A percentile compares a stretch with the other conserved stretches of the same genome.
phyloP scores from a whole-genome alignment of 2,797 vertebrate species.

The Arrhamphus sclerolepis region DNA sequence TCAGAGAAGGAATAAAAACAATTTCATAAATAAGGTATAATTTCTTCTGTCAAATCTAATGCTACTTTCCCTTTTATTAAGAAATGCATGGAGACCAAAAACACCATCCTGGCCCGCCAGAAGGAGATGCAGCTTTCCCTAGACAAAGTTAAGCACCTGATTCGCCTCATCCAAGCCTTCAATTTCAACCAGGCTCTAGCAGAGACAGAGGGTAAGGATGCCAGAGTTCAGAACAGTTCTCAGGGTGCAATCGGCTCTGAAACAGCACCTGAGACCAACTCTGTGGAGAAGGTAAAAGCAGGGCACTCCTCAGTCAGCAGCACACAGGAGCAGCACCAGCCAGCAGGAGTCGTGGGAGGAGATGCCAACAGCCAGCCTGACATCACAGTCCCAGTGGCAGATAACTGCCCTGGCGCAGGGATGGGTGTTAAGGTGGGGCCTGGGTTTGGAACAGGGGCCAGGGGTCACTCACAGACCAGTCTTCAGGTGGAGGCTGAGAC shows the following conservation, averaged over 20 bases:
- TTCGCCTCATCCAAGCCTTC: slow-evolving; percentile 97
- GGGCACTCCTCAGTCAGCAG: slow-evolving; percentile 14
- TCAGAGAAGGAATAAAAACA: too few relatives aligned
- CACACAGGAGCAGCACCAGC: slow-evolving; percentile 29
- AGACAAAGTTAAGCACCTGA: slow-evolving; percentile 96
- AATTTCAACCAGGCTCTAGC: slow-evolving; percentile 89
- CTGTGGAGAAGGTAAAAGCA: slow-evolving; percentile 36
- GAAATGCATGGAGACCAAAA: slow-evolving; percentile 99
- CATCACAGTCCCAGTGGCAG: slow-evolving; percentile 4
- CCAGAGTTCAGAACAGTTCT: slow-evolving; percentile 41
- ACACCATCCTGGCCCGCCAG: slow-evolving; percentile 92
- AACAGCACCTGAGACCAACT: slow-evolving; percentile 18
- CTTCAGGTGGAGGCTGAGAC: slow-evolving; percentile 40
- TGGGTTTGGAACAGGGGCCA: slow-evolving; percentile 6
- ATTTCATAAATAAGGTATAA: neutral
- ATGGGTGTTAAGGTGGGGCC: slow-evolving; percentile 6
- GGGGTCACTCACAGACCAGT: slow-evolving; percentile 27
- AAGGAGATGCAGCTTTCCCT: slow-evolving; percentile 98
- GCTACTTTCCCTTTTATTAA: slow-evolving; percentile 60
- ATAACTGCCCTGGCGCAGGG: slow-evolving; percentile 16
- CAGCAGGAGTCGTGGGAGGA: slow-evolving; percentile 20
- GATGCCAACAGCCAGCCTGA: slow-evolving; percentile 7
- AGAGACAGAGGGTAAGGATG: slow-evolving; percentile 70
- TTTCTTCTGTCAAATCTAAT: neutral
- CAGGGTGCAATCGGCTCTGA: slow-evolving; percentile 3